Evolutionary conservation across 2,888 invertebrate genomes (phyloP), one percentile per base, ranked within the genome.

Genomic region (Daptonema setosum): DNA sequence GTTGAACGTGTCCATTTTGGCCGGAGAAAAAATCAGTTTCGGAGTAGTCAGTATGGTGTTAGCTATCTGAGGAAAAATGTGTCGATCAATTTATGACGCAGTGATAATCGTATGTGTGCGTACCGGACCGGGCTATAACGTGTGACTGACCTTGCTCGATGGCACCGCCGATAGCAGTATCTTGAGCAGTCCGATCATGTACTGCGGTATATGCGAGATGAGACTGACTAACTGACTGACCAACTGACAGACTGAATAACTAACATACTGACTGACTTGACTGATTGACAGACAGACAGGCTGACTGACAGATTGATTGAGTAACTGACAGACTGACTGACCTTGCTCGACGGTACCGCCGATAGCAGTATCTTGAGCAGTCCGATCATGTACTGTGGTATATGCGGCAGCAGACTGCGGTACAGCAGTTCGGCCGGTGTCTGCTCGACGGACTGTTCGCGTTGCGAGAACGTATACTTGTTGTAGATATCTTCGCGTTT

Each of bases 61-160:
- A n/a, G n/a, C n/a, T n/a, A n/a, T n/a, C n/a, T n/a, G n/a, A n/a
- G n/a, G n/a, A n/a, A n/a, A n/a, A n/a, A n/a, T n/a, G n/a, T n/a
- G n/a, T n/a, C n/a, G n/a, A n/a, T n/a, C n/a, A n/a, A n/a, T n/a
- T n/a, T n/a, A n/a, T n/a, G n/a, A n/a, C n/a, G n/a, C n/a, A n/a
- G n/a, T n/a, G n/a, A n/a, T n/a, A n/a, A n/a, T n/a, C n/a, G n/a
- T n/a, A n/a, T n/a, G n/a, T n/a, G n/a, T n/a, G n/a, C n/a, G n/a
- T n/a, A n/a, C n/a, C n/a, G n/a, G n/a, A n/a, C n/a, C n/a, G n/a
- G n/a, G n/a, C n/a, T n/a, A n/a, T n/a, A n/a, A n/a, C n/a, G n/a
- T n/a, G n/a, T n/a, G n/a, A n/a, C n/a, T n/a, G n/a, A 85, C 82
- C 74, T 91, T 93, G n/a, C 88, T 88, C n/a, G 93, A 93, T 2